Percentiles rank a stretch among this genome's conserved stretches.
phyloP scores from a whole-genome alignment of 1,140 invertebrate species.

The Asbolus verrucosus region DNA sequence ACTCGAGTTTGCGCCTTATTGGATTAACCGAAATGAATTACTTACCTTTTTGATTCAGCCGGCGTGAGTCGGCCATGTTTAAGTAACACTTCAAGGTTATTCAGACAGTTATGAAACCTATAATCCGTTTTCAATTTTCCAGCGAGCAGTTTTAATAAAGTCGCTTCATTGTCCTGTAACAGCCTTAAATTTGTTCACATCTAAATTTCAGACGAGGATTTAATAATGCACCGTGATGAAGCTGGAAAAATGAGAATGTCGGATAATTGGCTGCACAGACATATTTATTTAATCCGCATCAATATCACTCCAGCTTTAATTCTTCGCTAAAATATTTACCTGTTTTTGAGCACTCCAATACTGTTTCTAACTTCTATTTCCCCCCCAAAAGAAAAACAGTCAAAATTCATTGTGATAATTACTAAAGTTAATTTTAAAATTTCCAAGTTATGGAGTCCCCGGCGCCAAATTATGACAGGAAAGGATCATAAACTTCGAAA shows the following conservation, averaged over 20 bases:
- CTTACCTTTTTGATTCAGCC: too few species aligned
- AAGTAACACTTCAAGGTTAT: too few species aligned
- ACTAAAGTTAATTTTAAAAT: slow-evolving; percentile 14
- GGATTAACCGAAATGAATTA: too few species aligned
- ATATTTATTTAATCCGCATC: slow-evolving; percentile 5
- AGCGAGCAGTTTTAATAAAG: slow-evolving; percentile 9
- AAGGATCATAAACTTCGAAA: slow-evolving; percentile 22
- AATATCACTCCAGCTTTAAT: not conserved
- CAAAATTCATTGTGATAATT: slow-evolving; percentile 10
- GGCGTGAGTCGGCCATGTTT: too few species aligned
- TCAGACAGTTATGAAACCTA: slow-evolving; percentile 1
- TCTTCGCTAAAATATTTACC: not conserved
- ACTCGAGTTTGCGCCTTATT: too few species aligned
- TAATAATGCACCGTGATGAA: slow-evolving; percentile 23
- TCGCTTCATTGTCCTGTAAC: not conserved
- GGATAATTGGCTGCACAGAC: slow-evolving; percentile 11
- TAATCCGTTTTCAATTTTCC: slow-evolving; percentile 16
- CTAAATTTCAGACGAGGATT: slow-evolving; percentile 3
- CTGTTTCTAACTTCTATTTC: too few species aligned
- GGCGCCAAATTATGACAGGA: not conserved
- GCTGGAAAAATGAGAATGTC: slow-evolving; percentile 14
- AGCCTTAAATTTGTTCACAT: slow-evolving; percentile 16
- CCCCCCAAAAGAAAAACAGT: too few species aligned
- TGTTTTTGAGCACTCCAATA: not conserved
- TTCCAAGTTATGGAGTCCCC: slow-evolving; percentile 12